These are phyloP conservation scores for Conchocele bisecta DNA, from an alignment of 2,888 invertebrate genomes.

Conservation along the genomic window DNA sequence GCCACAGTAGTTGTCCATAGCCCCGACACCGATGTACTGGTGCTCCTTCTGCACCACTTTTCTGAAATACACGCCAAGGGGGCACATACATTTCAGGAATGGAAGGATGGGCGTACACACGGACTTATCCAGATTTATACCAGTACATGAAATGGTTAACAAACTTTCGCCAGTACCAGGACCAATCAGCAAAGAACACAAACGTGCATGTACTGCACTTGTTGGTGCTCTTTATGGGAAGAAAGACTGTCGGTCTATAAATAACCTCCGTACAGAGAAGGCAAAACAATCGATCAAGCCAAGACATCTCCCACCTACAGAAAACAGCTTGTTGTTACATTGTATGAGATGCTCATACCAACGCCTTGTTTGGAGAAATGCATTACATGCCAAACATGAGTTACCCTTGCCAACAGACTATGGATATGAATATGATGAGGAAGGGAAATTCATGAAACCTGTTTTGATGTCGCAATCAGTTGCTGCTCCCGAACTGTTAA, in stretches of 20 bases:
- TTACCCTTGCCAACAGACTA: too few species aligned
- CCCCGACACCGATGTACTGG: constrained; percentile 38
- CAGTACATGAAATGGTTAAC: constrained; percentile 7
- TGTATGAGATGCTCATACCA: too few species aligned
- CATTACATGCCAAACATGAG: too few species aligned
- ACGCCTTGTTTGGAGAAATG: too few species aligned
- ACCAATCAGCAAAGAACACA: not conserved
- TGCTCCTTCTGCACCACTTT: constrained; percentile 31
- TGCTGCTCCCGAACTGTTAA: too few species aligned
- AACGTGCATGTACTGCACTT: not conserved
- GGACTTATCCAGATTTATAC: constrained; percentile 7
- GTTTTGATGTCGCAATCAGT: too few species aligned
- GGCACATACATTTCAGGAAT: not conserved
- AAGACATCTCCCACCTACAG: too few species aligned
- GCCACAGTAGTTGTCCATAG: constrained; percentile 4
- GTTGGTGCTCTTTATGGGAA: constrained; percentile 12
- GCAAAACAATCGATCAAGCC: too few species aligned
- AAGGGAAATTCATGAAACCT: too few species aligned
- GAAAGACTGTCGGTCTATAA: not conserved
- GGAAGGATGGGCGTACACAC: constrained; percentile 1
- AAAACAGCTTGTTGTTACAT: too few species aligned
- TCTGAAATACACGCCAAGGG: not conserved
- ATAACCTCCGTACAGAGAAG: not conserved
- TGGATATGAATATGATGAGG: too few species aligned
- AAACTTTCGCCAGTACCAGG: too few species aligned